Conservation (phyloP, 1,140 invertebrate species). For the Caenorhabditis inopinata region DNA sequence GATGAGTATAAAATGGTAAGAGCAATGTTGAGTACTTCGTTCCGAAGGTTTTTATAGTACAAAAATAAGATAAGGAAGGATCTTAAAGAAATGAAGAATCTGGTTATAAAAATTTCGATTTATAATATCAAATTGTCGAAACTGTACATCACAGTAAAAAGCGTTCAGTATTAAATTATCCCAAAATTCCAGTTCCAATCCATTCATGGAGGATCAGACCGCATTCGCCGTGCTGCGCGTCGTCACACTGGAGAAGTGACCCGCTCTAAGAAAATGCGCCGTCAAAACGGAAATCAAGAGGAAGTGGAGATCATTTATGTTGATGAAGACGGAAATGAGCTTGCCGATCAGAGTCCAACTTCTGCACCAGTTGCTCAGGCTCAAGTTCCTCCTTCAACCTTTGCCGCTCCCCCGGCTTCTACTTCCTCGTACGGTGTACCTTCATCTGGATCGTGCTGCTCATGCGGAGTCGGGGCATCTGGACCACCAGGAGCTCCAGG, state of each 20-base stretch:
- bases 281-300: constrained; percentile 3
- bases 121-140: too few species aligned
- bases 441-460: constrained; percentile 42
- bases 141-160: too few species aligned
- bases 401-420: background rate
- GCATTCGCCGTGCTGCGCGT: background rate
- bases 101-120: too few species aligned
- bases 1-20: constrained; percentile 45
- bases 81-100: too few species aligned
- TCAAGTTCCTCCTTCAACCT: background rate
- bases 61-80: too few species aligned
- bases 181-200: constrained; percentile 6
- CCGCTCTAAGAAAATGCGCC: background rate
- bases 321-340: constrained; percentile 13
- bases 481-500: constrained; percentile 48
- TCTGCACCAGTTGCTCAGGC: constrained; percentile 1
- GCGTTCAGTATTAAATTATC: background rate
- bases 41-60: too few species aligned
- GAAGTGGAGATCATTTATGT: constrained; percentile 27
- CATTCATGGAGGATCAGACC: background rate
- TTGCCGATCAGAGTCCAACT: background rate
- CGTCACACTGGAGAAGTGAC: background rate
- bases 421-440: background rate
- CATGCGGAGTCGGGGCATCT: constrained; percentile 34
- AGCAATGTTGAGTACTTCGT: background rate